Percentiles rank a stretch among this genome's conserved stretches.
These are phyloP conservation scores for Catagonus wagneri DNA, from an alignment of 2,113 vertebrate species.

Conservation along the genomic window DNA sequence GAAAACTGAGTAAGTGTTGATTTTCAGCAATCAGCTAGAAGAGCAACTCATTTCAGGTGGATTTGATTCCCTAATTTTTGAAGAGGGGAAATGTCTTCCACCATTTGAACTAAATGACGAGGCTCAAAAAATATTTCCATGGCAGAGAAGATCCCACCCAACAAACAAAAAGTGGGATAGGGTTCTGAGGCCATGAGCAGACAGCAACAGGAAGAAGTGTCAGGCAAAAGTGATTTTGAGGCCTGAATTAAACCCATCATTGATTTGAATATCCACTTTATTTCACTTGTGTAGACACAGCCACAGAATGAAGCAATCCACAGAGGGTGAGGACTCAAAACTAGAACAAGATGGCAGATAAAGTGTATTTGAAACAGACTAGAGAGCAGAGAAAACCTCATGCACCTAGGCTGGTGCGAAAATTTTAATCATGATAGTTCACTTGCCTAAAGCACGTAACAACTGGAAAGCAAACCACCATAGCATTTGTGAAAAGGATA, in stretches of 20 bases:
- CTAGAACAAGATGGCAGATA: slow-evolving; percentile 64
- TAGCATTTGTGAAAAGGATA: slow-evolving; percentile 23
- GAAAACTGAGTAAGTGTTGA: neutral
- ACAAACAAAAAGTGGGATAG: neutral
- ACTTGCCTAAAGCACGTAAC: neutral
- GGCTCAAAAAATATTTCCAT: neutral
- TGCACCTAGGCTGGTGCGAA: neutral
- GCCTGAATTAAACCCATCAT: neutral
- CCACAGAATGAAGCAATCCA: slow-evolving; percentile 41
- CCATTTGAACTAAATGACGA: neutral
- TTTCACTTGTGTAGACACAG: slow-evolving; percentile 53
- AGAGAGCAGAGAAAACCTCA: neutral
- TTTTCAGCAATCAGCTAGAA: slow-evolving; percentile 45
- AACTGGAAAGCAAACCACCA: slow-evolving; percentile 58
- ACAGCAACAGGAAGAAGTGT: neutral
- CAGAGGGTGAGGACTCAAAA: slow-evolving; percentile 34
- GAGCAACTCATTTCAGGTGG: neutral
- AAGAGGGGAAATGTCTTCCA: slow-evolving; percentile 35
- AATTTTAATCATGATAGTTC: neutral
- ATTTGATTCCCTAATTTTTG: neutral
- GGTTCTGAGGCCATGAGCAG: neutral
- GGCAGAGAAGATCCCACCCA: neutral
- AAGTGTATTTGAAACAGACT: slow-evolving; percentile 45
- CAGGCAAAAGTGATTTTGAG: neutral
- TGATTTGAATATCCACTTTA: slow-evolving; percentile 43